Evolutionary conservation across 2,888 invertebrate genomes (phyloP).

Genomic region (Anodontia alba): DNA sequence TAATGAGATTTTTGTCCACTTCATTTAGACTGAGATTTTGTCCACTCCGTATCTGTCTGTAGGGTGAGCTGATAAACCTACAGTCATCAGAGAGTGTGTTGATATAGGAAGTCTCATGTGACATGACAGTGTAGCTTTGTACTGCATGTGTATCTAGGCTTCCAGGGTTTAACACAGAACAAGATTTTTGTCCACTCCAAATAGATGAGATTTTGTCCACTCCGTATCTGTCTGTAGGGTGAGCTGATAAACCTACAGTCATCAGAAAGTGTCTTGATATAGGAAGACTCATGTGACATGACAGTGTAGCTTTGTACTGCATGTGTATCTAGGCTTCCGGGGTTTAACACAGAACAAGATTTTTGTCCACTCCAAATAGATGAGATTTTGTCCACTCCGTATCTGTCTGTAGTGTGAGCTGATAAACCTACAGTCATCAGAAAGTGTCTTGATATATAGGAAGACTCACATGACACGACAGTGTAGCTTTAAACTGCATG

Average conservation of each 20-base stretch:
- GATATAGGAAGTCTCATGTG: not conserved
- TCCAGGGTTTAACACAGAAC: not conserved
- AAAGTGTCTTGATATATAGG: conserved; percentile 1
- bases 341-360: not conserved
- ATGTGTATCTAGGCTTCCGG: not conserved
- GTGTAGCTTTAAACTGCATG: not conserved
- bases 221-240: conserved; percentile 5
- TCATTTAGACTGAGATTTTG: too few relatives aligned
- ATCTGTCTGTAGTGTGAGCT: not conserved
- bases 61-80: not conserved
- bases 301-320: not conserved
- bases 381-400: not conserved
- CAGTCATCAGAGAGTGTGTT: conserved; percentile 6
- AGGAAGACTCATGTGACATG: not conserved
- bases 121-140: not conserved
- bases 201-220: not conserved
- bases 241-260: conserved; percentile 1
- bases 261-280: conserved; percentile 4
- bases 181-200: not conserved
- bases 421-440: conserved; percentile 8
- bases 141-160: not conserved
- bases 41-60: conserved; percentile 9
- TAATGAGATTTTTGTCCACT: too few relatives aligned
- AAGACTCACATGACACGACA: not conserved
- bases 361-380: too few relatives aligned